Conservation (phyloP, 2,888 invertebrate species). For the Hirtodrosophila confusa region DNA sequence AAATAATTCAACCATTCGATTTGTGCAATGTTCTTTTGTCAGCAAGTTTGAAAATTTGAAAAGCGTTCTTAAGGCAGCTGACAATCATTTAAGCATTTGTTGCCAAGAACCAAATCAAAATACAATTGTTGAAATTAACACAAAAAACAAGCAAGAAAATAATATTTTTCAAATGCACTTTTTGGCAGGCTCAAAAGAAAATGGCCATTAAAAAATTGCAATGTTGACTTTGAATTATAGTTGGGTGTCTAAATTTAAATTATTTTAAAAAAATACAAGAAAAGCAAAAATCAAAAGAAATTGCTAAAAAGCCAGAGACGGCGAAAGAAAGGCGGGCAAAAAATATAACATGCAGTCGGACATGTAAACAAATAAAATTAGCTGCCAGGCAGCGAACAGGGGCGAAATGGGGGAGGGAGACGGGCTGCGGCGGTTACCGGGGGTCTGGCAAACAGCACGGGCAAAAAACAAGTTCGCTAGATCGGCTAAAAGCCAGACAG, state of each 20-base stretch:
- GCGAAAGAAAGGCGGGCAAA: constrained; percentile 39
- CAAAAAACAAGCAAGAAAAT: neutral
- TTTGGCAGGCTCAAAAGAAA: constrained; percentile 53
- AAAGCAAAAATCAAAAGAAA: constrained; percentile 44
- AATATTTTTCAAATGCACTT: constrained; percentile 53
- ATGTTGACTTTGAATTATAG: constrained; percentile 81
- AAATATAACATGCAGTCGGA: constrained; percentile 77
- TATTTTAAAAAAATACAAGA: constrained; percentile 64
- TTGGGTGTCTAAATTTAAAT: constrained; percentile 77
- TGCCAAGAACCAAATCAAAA: constrained; percentile 25
- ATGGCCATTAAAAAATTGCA: constrained; percentile 78
- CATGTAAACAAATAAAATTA: constrained; percentile 80
- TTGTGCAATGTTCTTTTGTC: constrained; percentile 51
- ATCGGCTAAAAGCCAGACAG: constrained; percentile 80
- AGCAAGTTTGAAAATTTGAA: constrained; percentile 40
- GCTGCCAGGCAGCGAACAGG: constrained; percentile 62
- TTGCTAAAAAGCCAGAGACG: constrained; percentile 53
- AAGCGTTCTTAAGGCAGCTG: constrained; percentile 31
- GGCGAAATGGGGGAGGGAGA: constrained; percentile 10
- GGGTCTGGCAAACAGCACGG: constrained; percentile 46
- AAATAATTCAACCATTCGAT: constrained; percentile 30
- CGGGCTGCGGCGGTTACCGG: neutral
- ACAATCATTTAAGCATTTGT: constrained; percentile 56
- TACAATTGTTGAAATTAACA: too few species aligned
- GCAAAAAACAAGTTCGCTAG: constrained; percentile 78